Base-by-base conservation (phyloP, 2,888 invertebrate genomes). In the Calameuta idolon region DNA sequence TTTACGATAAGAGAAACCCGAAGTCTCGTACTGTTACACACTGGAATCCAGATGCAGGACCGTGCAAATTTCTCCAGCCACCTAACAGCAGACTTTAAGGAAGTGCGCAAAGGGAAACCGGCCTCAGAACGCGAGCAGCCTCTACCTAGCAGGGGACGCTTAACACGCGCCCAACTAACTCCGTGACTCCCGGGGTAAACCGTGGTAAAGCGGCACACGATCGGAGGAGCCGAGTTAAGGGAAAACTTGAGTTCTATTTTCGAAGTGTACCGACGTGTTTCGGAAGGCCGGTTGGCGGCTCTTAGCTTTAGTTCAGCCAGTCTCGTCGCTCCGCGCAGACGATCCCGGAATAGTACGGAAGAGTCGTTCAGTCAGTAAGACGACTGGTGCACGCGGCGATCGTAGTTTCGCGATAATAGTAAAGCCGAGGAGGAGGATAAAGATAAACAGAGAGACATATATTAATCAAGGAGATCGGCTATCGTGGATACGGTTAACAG, bases 241-340 rank as follows among this genome's bases (percentile, higher is more conserved):
- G 86, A 90, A 88, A 88, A 86, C 81, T 83, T 80, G 84, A 83
- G 83, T 86, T 89, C 90, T 90, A 90, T 90, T 90, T 90, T 89
- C 79, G 89, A 87, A 84, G 79, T 80, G 85, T 87, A 87, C 86
- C 86, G 86, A 89, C 84, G 82, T 85, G 80, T 81, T 82, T 76
- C 75, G 82, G 76, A 78, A 79, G 76, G 76, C 78, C 78, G 77
- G 75, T 73, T 80, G 81, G 80, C 76, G 81, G 77, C 77, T 69
- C 74, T 75, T 76, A 55, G 73, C 74, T 81, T 84, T 82, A 85
- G 90, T 90, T 87, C 86, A 85, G 87, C 85, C 87, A 89, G 89
- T 85, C 86, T 85, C 89, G 87, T 87, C 85, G 89, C 84, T 84
- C 85, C 86, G 89, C 79, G 85, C 88, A 86, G 89, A 84, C 86